Base-by-base conservation (phyloP, 2,797 vertebrate species). In the Oreochromis mossambicus region DNA sequence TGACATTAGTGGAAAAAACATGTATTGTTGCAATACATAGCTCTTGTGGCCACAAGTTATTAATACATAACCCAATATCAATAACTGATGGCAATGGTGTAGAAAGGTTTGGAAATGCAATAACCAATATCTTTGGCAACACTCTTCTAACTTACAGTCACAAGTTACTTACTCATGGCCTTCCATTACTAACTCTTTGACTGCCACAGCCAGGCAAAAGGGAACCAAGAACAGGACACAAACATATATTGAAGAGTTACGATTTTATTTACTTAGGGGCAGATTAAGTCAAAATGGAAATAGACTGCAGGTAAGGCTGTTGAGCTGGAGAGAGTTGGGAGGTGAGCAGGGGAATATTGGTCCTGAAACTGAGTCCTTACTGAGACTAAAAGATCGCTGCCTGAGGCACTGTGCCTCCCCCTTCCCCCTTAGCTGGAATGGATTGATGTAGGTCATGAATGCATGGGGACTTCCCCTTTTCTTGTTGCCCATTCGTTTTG, bases 1-100 rank as follows among this genome's bases (percentile, higher is more conserved):
- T 66, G n/a, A 41, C 61, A 66, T 66, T 66, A 66, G 61, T 41
- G 36, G 38, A 43, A 68, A 55, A 43, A 68, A 63, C 32, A 68
- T 68, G 63, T 43, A 68, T 68, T 68, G 36, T 43, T 68, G 21
- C 3, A 43, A 63, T 36, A 63, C 58, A 36, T 61, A 36, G 32
- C 21, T 52, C 5, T 52, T 52, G n/a, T 43, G 63, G 63, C 38
- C 13, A 43, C 63, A 43, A 68, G 63, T 26, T 43, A 68, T 15
- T 24, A 68, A 70, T 70, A 70, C n/a, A 17, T 43, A 24, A 13
- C 8, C 38, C 8, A 70, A 70, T 70, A 38, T 43, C 66, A 70
- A 70, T 70, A 38, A 70, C 38, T 26, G 8, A 17, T 10, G 36
- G 66, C 66, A 21, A 70, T 10, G 38, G 41, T 15, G 38, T 1